Conservation (phyloP, 2,113 vertebrate species). For the Labrus mixtus region DNA sequence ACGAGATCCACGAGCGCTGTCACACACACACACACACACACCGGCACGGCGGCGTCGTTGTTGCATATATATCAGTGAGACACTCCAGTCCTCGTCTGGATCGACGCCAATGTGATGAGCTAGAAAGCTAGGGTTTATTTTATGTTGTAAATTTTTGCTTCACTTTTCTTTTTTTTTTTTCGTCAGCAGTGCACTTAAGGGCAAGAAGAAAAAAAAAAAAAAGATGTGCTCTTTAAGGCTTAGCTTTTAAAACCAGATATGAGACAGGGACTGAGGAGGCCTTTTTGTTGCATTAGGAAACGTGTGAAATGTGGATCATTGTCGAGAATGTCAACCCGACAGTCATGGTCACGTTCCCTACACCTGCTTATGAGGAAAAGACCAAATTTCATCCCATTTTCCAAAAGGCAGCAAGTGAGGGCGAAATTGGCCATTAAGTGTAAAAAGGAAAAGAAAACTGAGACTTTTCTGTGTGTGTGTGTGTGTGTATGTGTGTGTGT, state of each 20-base stretch:
- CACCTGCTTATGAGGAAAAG: constrained; percentile 37
- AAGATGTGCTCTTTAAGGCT: constrained; percentile 40
- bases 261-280: constrained; percentile 25
- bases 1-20: constrained; percentile 63
- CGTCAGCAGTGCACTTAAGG: constrained; percentile 24
- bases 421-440: constrained; percentile 49
- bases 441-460: constrained; percentile 1
- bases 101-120: constrained; percentile 62
- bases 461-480: constrained; percentile 23
- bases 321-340: constrained; percentile 64
- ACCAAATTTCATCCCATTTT: constrained; percentile 33
- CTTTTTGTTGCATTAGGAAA: constrained; percentile 60
- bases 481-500: constrained; percentile 34
- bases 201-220: not conserved
- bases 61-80: constrained; percentile 58
- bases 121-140: constrained; percentile 30
- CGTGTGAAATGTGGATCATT: constrained; percentile 59
- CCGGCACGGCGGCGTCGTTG: constrained; percentile 44
- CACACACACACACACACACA: too few relatives aligned
- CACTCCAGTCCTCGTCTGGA: constrained; percentile 60
- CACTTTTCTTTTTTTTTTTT: not conserved
- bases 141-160: constrained; percentile 8
- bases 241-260: constrained; percentile 42
- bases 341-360: constrained; percentile 46
- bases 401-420: constrained; percentile 22